phyloP scores from a whole-genome alignment of 2,888 invertebrate genomes.

The Oxycera nigricornis region DNA sequence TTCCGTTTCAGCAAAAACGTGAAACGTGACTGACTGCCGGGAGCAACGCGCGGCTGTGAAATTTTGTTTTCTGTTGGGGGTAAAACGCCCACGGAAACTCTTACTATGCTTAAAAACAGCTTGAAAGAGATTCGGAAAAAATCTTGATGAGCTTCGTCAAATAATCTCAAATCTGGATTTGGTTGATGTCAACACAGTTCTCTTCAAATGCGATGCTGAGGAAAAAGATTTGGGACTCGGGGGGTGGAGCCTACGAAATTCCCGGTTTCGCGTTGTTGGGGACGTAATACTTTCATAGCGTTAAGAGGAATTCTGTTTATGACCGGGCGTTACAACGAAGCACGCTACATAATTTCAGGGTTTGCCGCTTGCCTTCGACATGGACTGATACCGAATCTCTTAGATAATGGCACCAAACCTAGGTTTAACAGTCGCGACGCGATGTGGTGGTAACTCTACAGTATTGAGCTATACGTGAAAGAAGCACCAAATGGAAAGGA shows the following conservation, averaged over 20 bases:
- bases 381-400: conserved; percentile 95
- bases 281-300: conserved; percentile 96
- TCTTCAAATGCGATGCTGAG: conserved; percentile 90
- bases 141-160: conserved; percentile 63
- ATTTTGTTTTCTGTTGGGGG: too few species aligned
- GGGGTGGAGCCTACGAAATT: conserved; percentile 85
- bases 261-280: conserved; percentile 96
- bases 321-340: conserved; percentile 86
- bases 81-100: too few species aligned
- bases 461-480: conserved; percentile 81
- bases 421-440: conserved; percentile 96
- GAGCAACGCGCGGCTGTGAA: too few species aligned
- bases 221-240: conserved; percentile 83
- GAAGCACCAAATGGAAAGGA: conserved; percentile 77
- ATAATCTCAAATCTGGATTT: conserved; percentile 72
- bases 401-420: conserved; percentile 87
- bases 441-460: conserved; percentile 98
- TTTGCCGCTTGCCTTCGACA: conserved; percentile 93
- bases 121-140: conserved; percentile 53
- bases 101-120: too few species aligned
- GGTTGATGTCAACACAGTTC: conserved; percentile 79
- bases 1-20: too few species aligned
- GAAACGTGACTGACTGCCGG: too few species aligned
- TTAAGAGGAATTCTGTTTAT: conserved; percentile 87
- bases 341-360: conserved; percentile 87